Percentiles rank a stretch among this genome's conserved stretches.
These are phyloP conservation scores for Anthonomus grandis DNA, from an alignment of 1,140 invertebrate genomes.

Conservation along the genomic window DNA sequence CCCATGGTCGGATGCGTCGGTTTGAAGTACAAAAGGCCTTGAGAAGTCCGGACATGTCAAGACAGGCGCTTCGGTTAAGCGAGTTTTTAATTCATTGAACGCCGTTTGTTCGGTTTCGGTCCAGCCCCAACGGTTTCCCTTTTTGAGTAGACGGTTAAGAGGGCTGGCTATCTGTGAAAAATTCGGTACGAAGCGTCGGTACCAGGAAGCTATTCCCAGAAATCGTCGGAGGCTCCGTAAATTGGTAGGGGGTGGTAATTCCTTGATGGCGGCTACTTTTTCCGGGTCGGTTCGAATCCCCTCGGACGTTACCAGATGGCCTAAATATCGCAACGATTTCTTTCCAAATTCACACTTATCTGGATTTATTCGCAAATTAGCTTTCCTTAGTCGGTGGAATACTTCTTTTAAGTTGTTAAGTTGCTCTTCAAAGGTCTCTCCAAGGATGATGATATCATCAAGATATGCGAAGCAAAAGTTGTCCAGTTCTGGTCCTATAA, in stretches of 20 bases:
- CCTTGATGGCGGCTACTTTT: constrained; percentile 32
- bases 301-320: constrained; percentile 32
- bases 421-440: no score
- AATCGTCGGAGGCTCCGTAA: constrained; percentile 35
- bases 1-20: constrained; percentile 42
- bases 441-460: no score
- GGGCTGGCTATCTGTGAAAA: constrained; percentile 35
- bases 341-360: constrained; percentile 36
- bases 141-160: constrained; percentile 30
- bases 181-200: constrained; percentile 35
- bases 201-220: constrained; percentile 38
- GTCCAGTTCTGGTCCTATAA: no score
- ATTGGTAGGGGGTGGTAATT: constrained; percentile 32
- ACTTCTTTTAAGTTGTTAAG: constrained; percentile 22
- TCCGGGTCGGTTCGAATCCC: constrained; percentile 35
- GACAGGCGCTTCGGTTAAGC: constrained; percentile 26
- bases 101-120: constrained; percentile 21
- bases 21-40: constrained; percentile 41
- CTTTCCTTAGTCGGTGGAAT: constrained; percentile 20
- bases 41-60: constrained; percentile 41
- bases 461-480: no score
- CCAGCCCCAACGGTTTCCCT: constrained; percentile 31
- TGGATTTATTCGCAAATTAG: constrained; percentile 26
- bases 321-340: constrained; percentile 35
- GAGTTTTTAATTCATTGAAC: constrained; percentile 20